These are phyloP conservation scores for Eilema griseolum DNA, from an alignment of 2,888 invertebrate species.

Conservation along the genomic window DNA sequence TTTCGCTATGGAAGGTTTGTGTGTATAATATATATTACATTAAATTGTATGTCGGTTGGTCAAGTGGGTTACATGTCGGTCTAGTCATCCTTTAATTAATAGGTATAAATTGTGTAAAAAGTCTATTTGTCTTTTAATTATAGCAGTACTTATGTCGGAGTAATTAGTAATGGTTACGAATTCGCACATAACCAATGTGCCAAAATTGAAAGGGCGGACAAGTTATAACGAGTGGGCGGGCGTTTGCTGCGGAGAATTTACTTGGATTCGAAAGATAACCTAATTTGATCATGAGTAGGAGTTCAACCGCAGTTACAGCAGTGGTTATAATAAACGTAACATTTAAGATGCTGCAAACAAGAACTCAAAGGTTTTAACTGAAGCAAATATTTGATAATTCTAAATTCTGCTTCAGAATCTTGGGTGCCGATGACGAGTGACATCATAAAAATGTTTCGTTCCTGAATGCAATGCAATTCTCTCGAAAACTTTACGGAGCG, in stretches of 20 bases:
- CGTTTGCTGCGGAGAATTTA: not conserved
- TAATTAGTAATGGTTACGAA: not conserved
- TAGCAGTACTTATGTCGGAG: not conserved
- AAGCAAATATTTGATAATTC: not conserved
- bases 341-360: not conserved
- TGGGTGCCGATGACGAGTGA: not conserved
- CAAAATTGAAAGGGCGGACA: not conserved
- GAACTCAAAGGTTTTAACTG: not conserved
- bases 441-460: not conserved
- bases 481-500: not conserved
- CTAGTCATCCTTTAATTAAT: no score
- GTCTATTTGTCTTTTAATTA: no score
- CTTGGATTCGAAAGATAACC: slow-evolving; percentile 2
- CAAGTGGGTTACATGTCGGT: no score
- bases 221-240: slow-evolving; percentile 4
- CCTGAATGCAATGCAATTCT: not conserved
- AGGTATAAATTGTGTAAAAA: no score
- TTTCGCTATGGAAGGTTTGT: no score
- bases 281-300: not conserved
- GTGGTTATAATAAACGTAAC: no score
- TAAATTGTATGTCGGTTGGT: no score
- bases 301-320: not conserved
- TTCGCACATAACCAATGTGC: not conserved
- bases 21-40: no score
- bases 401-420: not conserved